Conservation (phyloP, 2,888 invertebrate species). For the Thera britannica region DNA sequence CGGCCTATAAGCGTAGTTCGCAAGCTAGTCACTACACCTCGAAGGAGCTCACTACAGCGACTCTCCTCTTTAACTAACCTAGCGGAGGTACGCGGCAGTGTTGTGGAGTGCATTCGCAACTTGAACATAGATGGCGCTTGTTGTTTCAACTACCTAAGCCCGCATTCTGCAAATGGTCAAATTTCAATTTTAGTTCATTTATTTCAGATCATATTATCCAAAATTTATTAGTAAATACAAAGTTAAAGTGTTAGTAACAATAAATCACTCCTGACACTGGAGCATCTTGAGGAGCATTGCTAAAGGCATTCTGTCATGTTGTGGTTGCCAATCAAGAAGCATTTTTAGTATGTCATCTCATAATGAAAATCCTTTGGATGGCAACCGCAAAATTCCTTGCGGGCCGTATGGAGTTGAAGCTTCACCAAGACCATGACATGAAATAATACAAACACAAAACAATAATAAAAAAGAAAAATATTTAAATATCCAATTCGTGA, state of each 20-base stretch:
- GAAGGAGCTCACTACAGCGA: constrained; percentile 78
- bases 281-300: background rate
- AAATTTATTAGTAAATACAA: no score
- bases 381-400: no score
- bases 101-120: constrained; percentile 65
- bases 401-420: no score
- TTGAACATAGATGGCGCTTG: constrained; percentile 17
- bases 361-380: no score
- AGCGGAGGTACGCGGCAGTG: constrained; percentile 76
- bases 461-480: background rate
- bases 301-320: background rate
- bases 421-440: no score
- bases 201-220: no score
- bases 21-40: constrained; percentile 80
- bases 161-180: background rate
- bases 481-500: constrained; percentile 51
- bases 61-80: constrained; percentile 81
- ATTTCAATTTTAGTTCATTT: background rate
- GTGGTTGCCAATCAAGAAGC: background rate
- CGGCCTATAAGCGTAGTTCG: constrained; percentile 80
- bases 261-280: background rate
- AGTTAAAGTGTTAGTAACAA: no score
- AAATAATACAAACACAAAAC: background rate
- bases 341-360: background rate
- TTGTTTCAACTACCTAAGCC: background rate